Percentiles rank a stretch among this genome's conserved stretches.
These are phyloP conservation scores for Acrocephalus arundinaceus DNA, from an alignment of 2,113 vertebrate genomes.

Conservation along the genomic window DNA sequence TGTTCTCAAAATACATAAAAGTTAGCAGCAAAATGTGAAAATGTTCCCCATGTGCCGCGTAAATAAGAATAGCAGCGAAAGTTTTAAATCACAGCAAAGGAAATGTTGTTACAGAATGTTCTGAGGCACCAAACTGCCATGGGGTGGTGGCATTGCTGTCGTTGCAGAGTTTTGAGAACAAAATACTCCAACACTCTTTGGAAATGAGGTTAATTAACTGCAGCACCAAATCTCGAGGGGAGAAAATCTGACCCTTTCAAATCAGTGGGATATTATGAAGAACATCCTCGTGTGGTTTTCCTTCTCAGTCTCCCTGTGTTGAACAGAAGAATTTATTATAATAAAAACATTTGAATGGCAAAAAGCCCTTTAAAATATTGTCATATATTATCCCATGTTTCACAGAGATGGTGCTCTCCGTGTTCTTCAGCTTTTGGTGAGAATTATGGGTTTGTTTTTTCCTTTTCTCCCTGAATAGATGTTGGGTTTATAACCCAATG, in stretches of 20 bases:
- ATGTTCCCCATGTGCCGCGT: not conserved
- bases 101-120: not conserved
- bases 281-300: not conserved
- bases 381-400: not conserved
- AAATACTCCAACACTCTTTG: not conserved
- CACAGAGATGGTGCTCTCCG: not conserved
- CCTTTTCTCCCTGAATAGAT: not conserved
- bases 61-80: not conserved
- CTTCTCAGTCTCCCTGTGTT: not conserved
- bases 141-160: not conserved
- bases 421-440: not conserved
- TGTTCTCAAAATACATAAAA: not conserved
- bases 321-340: not conserved
- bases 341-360: not conserved
- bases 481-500: not conserved
- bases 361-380: not conserved
- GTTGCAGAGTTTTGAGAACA: not conserved
- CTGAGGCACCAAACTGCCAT: not conserved
- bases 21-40: not conserved
- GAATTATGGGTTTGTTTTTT: not conserved
- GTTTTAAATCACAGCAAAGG: not conserved
- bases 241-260: slow-evolving; percentile 15
- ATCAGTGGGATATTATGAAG: not conserved
- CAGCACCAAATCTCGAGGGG: not conserved
- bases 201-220: not conserved